phyloP scores from a whole-genome alignment of 2,888 invertebrate genomes.

The Folsomia candida region DNA sequence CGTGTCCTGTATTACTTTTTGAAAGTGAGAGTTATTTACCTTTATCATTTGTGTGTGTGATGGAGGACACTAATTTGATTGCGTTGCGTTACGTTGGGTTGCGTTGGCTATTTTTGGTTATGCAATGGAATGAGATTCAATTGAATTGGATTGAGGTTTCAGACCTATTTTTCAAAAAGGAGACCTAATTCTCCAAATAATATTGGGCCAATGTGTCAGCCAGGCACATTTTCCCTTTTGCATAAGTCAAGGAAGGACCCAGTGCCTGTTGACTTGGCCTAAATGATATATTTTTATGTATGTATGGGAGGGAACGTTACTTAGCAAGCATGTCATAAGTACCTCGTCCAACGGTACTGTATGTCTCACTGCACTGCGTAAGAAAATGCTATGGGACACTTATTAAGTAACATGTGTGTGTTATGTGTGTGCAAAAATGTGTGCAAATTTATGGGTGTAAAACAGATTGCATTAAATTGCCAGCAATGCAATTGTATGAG shows the following conservation, averaged over 20 bases:
- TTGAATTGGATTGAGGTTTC: not conserved
- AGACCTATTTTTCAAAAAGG: constrained; percentile 1
- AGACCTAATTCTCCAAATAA: not conserved
- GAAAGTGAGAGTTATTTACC: constrained; percentile 5
- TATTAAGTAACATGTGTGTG: no score
- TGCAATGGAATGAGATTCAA: not conserved
- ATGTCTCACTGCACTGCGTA: no score
- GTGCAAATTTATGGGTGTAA: no score
- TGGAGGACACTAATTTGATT: not conserved
- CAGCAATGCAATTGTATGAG: no score
- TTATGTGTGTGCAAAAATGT: no score
- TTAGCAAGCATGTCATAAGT: no score
- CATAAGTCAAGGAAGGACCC: not conserved
- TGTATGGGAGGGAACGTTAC: not conserved
- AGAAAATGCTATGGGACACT: no score
- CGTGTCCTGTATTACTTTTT: constrained; percentile 5
- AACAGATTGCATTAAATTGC: no score
- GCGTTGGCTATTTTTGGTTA: constrained; percentile 2
- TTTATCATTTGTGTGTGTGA: not conserved
- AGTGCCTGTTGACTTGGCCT: not conserved
- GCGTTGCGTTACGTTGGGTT: no score
- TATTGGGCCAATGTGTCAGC: constrained; percentile 3
- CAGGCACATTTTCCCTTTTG: not conserved
- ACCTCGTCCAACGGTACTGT: no score
- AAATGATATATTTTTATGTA: not conserved